Evolutionary conservation across 2,888 invertebrate species (phyloP).

Genomic region (Psococerastis gibbosa): DNA sequence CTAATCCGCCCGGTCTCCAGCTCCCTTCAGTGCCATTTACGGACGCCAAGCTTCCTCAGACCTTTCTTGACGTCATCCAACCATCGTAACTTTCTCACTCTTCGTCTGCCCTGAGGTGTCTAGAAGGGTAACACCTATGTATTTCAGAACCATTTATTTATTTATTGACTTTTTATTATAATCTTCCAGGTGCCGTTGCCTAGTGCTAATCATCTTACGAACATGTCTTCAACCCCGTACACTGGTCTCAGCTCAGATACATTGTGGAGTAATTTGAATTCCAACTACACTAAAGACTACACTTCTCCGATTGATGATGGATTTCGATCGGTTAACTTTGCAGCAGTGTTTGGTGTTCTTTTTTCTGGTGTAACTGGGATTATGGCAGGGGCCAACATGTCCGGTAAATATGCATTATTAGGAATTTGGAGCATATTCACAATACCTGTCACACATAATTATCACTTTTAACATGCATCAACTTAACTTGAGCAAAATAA

Average conservation of each 20-base stretch:
- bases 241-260: slow-evolving; percentile 61
- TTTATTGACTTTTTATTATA: too few relatives aligned
- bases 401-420: slow-evolving; percentile 36
- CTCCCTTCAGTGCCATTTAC: too few relatives aligned
- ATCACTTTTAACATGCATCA: too few relatives aligned
- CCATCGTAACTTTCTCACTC: too few relatives aligned
- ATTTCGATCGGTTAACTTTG: slow-evolving; percentile 52
- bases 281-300: slow-evolving; percentile 58
- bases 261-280: slow-evolving; percentile 55
- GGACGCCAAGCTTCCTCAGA: too few relatives aligned
- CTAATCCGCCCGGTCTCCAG: too few relatives aligned
- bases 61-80: too few relatives aligned
- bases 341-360: slow-evolving; percentile 90
- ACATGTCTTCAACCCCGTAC: slow-evolving; percentile 43
- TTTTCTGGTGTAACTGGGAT: slow-evolving; percentile 98
- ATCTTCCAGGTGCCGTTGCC: slow-evolving; percentile 52
- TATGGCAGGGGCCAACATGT: slow-evolving; percentile 99
- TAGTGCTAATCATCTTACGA: slow-evolving; percentile 44
- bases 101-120: too few relatives aligned
- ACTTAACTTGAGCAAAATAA: too few relatives aligned
- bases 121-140: too few relatives aligned
- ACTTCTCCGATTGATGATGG: slow-evolving; percentile 39
- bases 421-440: slow-evolving; percentile 1
- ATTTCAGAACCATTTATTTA: too few relatives aligned
- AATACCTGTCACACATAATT: not conserved